Conservation (phyloP, 2,113 vertebrate species). For the Corynorhinus townsendii region DNA sequence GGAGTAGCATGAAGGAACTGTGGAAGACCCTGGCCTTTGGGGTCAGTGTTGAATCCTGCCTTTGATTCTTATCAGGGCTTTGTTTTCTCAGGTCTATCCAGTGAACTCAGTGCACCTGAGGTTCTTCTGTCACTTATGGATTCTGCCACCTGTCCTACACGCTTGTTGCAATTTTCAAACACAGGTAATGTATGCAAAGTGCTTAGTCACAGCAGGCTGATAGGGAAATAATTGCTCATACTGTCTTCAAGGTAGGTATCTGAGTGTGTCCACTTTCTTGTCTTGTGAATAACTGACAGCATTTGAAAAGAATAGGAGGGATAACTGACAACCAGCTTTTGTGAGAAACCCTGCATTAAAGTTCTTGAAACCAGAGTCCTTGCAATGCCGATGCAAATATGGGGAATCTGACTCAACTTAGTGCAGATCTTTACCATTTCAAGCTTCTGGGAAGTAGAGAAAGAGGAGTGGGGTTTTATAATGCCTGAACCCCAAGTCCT, state of each 20-base stretch:
- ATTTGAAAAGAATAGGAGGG: background rate
- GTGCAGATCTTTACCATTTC: background rate
- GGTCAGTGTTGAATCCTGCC: background rate
- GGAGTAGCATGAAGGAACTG: background rate
- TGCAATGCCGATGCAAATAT: background rate
- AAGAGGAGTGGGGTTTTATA: background rate
- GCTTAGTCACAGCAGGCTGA: background rate
- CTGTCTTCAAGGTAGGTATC: background rate
- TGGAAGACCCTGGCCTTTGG: background rate
- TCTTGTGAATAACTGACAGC: background rate
- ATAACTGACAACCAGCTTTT: background rate
- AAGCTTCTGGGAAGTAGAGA: background rate
- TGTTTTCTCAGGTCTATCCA: background rate
- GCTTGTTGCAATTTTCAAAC: background rate
- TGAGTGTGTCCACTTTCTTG: background rate
- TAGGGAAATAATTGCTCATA: background rate
- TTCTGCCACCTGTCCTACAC: background rate
- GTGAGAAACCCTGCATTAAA: background rate
- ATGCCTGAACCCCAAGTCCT: background rate
- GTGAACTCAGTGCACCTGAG: background rate
- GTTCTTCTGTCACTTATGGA: background rate
- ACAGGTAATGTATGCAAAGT: background rate
- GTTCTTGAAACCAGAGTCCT: background rate
- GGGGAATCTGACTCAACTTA: background rate
- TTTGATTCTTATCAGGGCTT: background rate